A percentile compares a stretch with the other conserved stretches of the same genome.
Conservation (phyloP, 2,113 vertebrate species). For the Rhynchopsitta pachyrhyncha region DNA sequence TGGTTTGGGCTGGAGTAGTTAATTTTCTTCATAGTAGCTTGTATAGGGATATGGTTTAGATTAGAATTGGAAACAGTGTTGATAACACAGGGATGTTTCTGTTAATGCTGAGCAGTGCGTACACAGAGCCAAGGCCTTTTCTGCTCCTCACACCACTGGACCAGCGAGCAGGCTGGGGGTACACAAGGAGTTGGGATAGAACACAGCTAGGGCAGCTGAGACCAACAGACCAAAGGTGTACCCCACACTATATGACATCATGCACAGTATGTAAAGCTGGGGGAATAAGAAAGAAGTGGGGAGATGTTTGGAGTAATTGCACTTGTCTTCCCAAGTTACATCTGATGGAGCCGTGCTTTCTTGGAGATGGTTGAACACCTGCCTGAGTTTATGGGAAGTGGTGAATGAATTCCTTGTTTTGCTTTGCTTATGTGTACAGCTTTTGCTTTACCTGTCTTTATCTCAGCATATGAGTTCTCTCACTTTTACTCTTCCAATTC, state of each 20-base stretch:
- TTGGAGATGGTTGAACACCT: background rate
- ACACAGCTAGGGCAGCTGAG: background rate
- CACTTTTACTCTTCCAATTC: background rate
- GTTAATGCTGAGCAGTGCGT: background rate
- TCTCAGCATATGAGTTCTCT: background rate
- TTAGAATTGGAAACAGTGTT: background rate
- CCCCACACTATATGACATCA: rapidly evolving
- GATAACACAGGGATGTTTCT: background rate
- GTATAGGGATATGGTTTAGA: rapidly evolving
- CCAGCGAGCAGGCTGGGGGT: background rate
- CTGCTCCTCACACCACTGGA: background rate
- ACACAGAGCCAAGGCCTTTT: background rate
- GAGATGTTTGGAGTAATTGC: background rate
- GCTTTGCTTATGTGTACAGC: background rate
- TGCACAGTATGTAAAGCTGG: background rate
- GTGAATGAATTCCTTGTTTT: background rate
- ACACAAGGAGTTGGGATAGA: rapidly evolving
- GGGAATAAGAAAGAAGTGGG: background rate
- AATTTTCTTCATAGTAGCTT: background rate
- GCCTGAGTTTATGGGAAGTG: background rate
- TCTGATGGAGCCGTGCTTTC: background rate
- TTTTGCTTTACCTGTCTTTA: background rate
- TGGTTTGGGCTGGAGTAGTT: background rate
- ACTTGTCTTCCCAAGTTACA: background rate
- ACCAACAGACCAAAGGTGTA: rapidly evolving